Evolutionary conservation across 53 echinoderm and acorn worm species (phyloP), one percentile per base, ranked within the genome.

Genomic region (Temnopleurus reevesii): DNA sequence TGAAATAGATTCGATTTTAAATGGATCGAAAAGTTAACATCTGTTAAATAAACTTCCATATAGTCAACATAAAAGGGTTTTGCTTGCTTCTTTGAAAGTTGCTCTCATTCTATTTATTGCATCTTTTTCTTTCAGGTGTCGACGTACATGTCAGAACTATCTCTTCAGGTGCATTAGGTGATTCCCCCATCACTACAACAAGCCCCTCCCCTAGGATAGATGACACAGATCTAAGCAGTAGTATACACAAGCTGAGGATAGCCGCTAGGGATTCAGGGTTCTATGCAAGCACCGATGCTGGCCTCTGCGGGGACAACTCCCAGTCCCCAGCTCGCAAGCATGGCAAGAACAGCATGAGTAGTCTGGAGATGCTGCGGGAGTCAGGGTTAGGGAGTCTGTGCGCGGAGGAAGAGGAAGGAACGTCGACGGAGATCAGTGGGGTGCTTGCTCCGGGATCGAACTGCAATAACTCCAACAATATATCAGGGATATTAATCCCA

Each of bases 271-370:
- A 94, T 55, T 94, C 94, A 2, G 94, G 94, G 7, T 94, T 90
- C 92, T 94, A 92, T 89, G 94, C 94, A 80, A 94, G 94, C 76
- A 91, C 92, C 1, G 94, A 94, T 41, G 92, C 91, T 53, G 89
- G 92, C 36, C 76, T 94, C 44, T 92, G 90, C 8, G 77, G 89
- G 8, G 92, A 94, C 49, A 85, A 89, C 46, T 89, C 91, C 0
- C 89, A 91, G 45, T 77, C 91, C 19, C 90, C 82, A 25, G 63
- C 81, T 28, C 86, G 90, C 81, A 93, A 90, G 56, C 90, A 90
- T 51, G 77, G 46, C 88, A 87, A 87, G 88, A 66, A 65, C 66
- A 66, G 71, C 88, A 66, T 66, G 31, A 87, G 88, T 24, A 87
- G 66, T 21, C 71, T 87, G 13, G 88, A 87, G n/a, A 87, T 93